phyloP scores from a whole-genome alignment of 2,888 invertebrate genomes.

The Oxytorus armatus region DNA sequence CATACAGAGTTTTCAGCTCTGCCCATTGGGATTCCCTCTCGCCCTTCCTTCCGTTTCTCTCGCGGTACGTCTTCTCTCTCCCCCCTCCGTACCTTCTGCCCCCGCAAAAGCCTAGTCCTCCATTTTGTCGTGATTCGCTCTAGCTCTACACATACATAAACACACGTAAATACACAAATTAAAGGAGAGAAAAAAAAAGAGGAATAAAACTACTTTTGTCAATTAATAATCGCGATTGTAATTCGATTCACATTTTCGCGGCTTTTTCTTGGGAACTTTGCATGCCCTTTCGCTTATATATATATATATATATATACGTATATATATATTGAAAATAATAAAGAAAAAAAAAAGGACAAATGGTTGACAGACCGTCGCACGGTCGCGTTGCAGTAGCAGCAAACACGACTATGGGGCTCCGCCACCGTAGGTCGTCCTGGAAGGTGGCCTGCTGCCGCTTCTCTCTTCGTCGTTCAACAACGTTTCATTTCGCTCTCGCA shows the following conservation, averaged over 20 bases:
- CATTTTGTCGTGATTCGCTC: conserved; percentile 83
- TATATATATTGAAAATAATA: conserved; percentile 10
- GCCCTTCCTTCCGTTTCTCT: conserved; percentile 68
- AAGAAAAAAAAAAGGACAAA: conserved; percentile 59
- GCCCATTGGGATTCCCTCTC: conserved; percentile 66
- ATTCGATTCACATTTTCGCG: conserved; percentile 10
- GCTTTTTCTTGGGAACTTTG: conserved; percentile 59
- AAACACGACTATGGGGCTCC: conserved; percentile 80
- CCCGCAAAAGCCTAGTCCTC: conserved; percentile 72
- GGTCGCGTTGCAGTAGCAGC: conserved; percentile 71
- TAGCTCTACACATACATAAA: conserved; percentile 78
- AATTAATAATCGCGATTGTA: conserved; percentile 41
- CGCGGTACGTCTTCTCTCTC: conserved; percentile 40
- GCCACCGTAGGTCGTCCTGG: conserved; percentile 79
- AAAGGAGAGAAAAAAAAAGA: conserved; percentile 35
- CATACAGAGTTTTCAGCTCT: conserved; percentile 73
- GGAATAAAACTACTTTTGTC: conserved; percentile 24
- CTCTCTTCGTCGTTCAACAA: conserved; percentile 55
- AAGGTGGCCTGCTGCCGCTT: conserved; percentile 79
- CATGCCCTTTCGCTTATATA: neutral
- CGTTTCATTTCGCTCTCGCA: conserved; percentile 47
- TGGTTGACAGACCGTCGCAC: conserved; percentile 77
- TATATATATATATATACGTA: conserved; percentile 14
- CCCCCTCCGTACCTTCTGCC: conserved; percentile 65
- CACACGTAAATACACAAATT: neutral